Evolutionary conservation across 2,113 vertebrate species (phyloP), one percentile per base, ranked within the genome.

Genomic region (Myxocyprinus asiaticus): DNA sequence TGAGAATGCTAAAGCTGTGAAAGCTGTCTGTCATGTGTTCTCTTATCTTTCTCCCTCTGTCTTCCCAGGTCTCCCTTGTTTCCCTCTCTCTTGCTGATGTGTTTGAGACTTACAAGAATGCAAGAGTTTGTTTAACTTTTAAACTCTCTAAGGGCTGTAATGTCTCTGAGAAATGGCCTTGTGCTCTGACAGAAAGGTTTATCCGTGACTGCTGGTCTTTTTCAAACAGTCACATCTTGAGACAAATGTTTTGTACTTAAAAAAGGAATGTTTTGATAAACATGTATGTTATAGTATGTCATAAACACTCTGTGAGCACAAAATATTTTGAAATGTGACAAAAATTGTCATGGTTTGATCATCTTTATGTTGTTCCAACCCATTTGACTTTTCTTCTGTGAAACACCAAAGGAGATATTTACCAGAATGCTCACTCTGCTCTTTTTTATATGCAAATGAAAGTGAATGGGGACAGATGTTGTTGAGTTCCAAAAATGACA

Each of bases 1-100:
- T 2, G 72, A 72, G 72, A 75, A 51, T 12, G 4, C 50, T 12
- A 8, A 76, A 47, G 33, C 73, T 67, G 50, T 75, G 67, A 73
- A 69, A 71, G 78, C 71, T 64, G 82, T 80, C 77, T 65, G 61
- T 85, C 73, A 85, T 84, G n/a, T 77, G 4, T 63, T 17, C 15
- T 44, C 51, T 33, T 33, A 1, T 33, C 22, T 33, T 33, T 33
- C 22, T 33, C 22, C 22, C 22, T 33, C 22, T 33, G 33, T 66
- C 55, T 74, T 64, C 53, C 63, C 67, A 64, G 33, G 50, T 45
- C 33, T 45, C 44, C 55, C 64, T 53, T 43, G 9, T 51, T 62
- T 15, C 65, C 15, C 4, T 14, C 45, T 70, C 66, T 53, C 48
- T 75, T 62, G 5, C 64, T 76, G 45, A 61, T 67, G 59, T 14